Evolutionary conservation across 2,113 vertebrate genomes (phyloP).

Genomic region (Corvus moneduloides): DNA sequence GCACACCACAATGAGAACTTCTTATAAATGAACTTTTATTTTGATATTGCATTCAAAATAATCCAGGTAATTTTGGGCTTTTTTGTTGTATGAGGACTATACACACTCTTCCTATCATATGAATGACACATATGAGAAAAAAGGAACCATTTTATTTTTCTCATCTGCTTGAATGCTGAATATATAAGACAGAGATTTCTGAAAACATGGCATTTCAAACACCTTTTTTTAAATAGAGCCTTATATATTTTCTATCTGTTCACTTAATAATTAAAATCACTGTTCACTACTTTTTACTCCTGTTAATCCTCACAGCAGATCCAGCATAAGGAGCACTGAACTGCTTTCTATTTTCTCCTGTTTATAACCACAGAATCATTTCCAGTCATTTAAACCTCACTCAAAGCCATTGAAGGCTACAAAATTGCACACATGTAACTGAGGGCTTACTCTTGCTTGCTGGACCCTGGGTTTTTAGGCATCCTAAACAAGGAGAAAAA

Average conservation of each 20-base stretch:
- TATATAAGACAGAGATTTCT: neutral
- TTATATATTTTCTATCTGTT: neutral
- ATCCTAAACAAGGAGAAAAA: neutral
- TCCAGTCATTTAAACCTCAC: neutral
- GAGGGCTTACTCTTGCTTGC: neutral
- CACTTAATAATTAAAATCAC: neutral
- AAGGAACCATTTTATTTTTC: neutral
- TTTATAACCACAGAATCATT: neutral
- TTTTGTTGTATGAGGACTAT: neutral
- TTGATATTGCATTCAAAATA: neutral
- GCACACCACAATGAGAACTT: neutral
- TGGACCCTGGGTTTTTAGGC: neutral
- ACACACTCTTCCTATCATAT: neutral
- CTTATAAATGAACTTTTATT: neutral
- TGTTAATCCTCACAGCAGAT: neutral
- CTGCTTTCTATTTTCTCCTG: neutral
- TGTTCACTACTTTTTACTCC: neutral
- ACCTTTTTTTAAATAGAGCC: neutral
- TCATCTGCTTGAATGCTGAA: neutral
- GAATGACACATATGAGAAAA: neutral
- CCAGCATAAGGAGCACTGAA: neutral
- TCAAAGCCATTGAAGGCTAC: neutral
- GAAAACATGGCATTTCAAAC: neutral
- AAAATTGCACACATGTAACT: neutral
- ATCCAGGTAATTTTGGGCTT: neutral